phyloP scores from a whole-genome alignment of 2,888 invertebrate species.

The Hololepta plana region DNA sequence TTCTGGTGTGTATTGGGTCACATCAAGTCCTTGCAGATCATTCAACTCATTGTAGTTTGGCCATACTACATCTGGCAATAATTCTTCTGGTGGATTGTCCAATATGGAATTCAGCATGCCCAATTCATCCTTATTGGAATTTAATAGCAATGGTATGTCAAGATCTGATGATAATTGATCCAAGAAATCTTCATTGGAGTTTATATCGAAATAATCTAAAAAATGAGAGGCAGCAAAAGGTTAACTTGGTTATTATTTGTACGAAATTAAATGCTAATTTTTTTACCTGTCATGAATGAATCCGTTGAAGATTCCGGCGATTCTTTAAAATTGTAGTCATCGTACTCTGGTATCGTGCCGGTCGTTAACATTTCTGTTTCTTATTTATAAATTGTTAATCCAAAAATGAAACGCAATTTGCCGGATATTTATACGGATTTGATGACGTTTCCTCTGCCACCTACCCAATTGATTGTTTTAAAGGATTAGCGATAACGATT shows the following conservation, averaged over 20 bases:
- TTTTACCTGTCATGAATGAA: constrained; percentile 19
- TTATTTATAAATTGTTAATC: too few species aligned
- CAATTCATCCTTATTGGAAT: constrained; percentile 21
- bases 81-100: constrained; percentile 22
- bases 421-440: too few species aligned
- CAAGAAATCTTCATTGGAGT: constrained; percentile 24
- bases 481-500: too few species aligned
- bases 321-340: constrained; percentile 19
- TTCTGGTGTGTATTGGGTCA: constrained; percentile 12
- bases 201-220: constrained; percentile 19
- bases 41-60: constrained; percentile 12
- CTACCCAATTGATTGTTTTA: too few species aligned
- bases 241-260: constrained; percentile 1
- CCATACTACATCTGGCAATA: constrained; percentile 20
- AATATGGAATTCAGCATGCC: constrained; percentile 20
- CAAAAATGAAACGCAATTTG: too few species aligned
- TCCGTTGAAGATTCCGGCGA: constrained; percentile 22
- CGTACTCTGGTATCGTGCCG: constrained; percentile 15
- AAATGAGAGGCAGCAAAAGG: constrained; percentile 6
- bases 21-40: constrained; percentile 14
- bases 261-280: neutral
- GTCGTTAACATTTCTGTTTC: constrained; percentile 24
- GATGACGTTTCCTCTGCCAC: too few species aligned
- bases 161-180: constrained; percentile 22
- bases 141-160: constrained; percentile 23